Evolutionary conservation across 2,888 invertebrate genomes (phyloP), one percentile per base, ranked within the genome.

Genomic region (Glaucopsyche alexis): DNA sequence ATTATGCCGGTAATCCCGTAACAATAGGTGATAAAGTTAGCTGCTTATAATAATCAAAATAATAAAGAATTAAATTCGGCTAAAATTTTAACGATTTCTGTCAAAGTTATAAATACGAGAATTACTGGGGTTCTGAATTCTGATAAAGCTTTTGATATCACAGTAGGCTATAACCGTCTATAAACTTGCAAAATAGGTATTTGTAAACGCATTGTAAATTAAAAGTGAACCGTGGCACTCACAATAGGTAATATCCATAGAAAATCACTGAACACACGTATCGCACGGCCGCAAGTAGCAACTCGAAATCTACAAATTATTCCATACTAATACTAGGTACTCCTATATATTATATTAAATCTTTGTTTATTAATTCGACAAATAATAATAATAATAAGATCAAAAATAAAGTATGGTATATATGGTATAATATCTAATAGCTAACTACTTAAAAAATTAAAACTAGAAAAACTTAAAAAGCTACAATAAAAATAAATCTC

Each of bases 231-330:
- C 66, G 66, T 66, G 42, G 66, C 38, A 16, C n/a, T 16, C 42
- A 42, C 42, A 66, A 66, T 66, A 14, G 40, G 7, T 65, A 40
- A 40, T 65, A 65, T 38, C 29, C 29, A 42, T 42, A 40, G 66
- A 66, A n/a, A 66, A 66, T 66, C n/a, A 42, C 42, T 42, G 66
- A 55, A 42, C 38, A 65, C 65, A 66, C 40, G 66, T 42, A 40
- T 42, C 42, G n/a, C 66, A 66, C 9, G 66, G 66, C 42, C 66
- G 42, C 66, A 42, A 42, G 66, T 66, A 42, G 42, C 66, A 42
- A 42, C 40, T 16, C n/a, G 65, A 64, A 14, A 66, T 16, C n/a
- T 1, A n/a, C 65, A 66, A 5, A 14, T 55, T 55, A 55, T 19
- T 19, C 2, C 29, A 29, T 29, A 29, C n/a, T n/a, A n/a, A n/a